phyloP scores from a whole-genome alignment of 2,797 vertebrate species.

The Falco peregrinus region DNA sequence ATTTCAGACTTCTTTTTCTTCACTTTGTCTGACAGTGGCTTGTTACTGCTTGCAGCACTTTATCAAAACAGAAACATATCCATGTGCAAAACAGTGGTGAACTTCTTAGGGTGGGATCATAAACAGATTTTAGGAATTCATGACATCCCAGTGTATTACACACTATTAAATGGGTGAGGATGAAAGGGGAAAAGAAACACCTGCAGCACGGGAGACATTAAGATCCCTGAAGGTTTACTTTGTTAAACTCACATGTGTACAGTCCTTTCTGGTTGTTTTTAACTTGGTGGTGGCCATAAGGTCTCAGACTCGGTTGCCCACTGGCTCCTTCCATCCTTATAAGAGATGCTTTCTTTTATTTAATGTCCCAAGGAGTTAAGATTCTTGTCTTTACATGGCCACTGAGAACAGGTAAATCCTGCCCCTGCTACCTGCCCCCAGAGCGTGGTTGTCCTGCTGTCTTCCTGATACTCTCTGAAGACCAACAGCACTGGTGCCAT shows the following conservation, averaged over 20 bases:
- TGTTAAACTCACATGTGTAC: not conserved
- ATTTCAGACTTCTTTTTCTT: not conserved
- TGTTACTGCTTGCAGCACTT: not conserved
- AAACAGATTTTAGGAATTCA: not conserved
- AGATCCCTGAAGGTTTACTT: not conserved
- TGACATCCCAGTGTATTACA: not conserved
- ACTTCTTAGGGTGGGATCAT: not conserved
- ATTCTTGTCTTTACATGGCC: not conserved
- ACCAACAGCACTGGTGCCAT: not conserved
- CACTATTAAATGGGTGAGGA: not conserved
- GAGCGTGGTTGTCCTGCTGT: not conserved
- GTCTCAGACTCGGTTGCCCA: not conserved
- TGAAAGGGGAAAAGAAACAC: not conserved
- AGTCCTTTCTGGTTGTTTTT: not conserved
- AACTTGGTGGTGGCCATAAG: not conserved
- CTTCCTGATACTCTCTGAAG: not conserved
- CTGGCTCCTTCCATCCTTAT: not conserved
- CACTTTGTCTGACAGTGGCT: accelerated
- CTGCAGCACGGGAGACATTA: accelerated
- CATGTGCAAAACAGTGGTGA: not conserved
- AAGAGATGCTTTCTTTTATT: not conserved
- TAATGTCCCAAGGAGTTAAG: not conserved
- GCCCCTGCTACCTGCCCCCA: not conserved
- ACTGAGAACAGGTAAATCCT: not conserved
- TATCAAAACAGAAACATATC: not conserved